A percentile compares a stretch with the other conserved stretches of the same genome.
These are phyloP conservation scores for Ptilodon capucinus DNA, from an alignment of 2,888 invertebrate species.

Conservation along the genomic window DNA sequence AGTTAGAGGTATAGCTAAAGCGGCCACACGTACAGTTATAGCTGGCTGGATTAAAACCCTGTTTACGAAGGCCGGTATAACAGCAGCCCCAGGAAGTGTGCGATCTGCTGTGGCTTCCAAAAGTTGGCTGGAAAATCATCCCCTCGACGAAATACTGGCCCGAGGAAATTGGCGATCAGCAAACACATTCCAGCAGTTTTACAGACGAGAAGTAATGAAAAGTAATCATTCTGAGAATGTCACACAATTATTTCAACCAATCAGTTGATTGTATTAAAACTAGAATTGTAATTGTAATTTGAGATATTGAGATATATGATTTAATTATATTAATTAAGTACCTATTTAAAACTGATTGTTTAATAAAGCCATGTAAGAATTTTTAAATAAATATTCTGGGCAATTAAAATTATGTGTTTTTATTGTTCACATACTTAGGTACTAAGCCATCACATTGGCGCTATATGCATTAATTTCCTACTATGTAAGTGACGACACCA, in stretches of 20 bases:
- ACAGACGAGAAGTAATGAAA: slow-evolving; percentile 8
- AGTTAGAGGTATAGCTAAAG: slow-evolving; percentile 1
- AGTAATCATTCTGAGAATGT: not conserved
- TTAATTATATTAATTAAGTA: too few relatives aligned
- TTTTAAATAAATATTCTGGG: too few relatives aligned
- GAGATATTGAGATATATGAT: not conserved
- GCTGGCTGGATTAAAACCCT: slow-evolving; percentile 21
- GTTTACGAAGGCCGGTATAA: slow-evolving; percentile 17
- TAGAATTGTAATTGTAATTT: too few relatives aligned
- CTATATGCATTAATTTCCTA: not conserved
- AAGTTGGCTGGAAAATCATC: slow-evolving; percentile 16
- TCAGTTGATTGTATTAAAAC: not conserved
- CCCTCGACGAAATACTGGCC: slow-evolving; percentile 17
- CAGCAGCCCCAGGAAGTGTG: slow-evolving; percentile 14
- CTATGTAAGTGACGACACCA: slow-evolving; percentile 2
- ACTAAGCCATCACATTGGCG: not conserved
- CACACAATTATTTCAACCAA: not conserved
- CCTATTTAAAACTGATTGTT: too few relatives aligned
- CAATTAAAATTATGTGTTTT: too few relatives aligned
- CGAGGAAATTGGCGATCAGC: slow-evolving; percentile 18
- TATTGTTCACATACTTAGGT: too few relatives aligned
- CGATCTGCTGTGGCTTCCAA: slow-evolving; percentile 23
- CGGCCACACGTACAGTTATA: slow-evolving; percentile 15
- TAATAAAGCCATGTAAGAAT: too few relatives aligned
- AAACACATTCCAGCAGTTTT: slow-evolving; percentile 18